phyloP scores from a whole-genome alignment of 1,140 invertebrate species.

The Wiebesia pumilae region DNA sequence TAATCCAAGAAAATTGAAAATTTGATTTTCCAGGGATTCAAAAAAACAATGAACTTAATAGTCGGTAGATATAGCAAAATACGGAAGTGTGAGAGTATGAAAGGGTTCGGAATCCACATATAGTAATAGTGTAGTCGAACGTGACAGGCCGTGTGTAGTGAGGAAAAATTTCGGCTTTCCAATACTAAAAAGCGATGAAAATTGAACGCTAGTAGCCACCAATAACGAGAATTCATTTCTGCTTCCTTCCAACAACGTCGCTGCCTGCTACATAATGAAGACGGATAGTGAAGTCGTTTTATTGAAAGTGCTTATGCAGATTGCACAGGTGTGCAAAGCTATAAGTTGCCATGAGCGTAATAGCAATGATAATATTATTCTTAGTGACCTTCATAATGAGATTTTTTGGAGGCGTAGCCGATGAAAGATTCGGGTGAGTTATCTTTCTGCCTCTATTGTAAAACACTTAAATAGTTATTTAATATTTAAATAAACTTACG shows the following conservation, averaged over 20 bases:
- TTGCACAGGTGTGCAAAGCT: background rate
- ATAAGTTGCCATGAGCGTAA: background rate
- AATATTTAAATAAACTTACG: too few species aligned
- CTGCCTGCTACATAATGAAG: background rate
- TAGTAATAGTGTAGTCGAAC: background rate
- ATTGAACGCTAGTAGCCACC: background rate
- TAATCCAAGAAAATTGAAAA: too few species aligned
- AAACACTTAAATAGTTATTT: too few species aligned
- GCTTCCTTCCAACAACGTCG: background rate
- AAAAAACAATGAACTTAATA: too few species aligned
- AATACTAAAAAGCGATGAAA: constrained; percentile 26
- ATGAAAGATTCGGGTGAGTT: constrained; percentile 51
- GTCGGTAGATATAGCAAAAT: too few species aligned
- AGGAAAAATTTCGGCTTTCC: constrained; percentile 33
- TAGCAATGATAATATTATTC: background rate
- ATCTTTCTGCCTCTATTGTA: background rate
- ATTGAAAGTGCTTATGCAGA: constrained; percentile 11
- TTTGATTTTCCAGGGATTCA: too few species aligned
- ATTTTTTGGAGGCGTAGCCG: constrained; percentile 29
- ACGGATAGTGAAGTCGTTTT: constrained; percentile 34
- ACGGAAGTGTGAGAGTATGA: background rate
- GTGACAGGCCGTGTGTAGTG: background rate
- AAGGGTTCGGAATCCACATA: background rate
- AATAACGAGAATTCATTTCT: background rate
- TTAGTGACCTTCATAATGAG: background rate